phyloP scores from a whole-genome alignment of 2,888 invertebrate species.

The Amblyteles armatorius region DNA sequence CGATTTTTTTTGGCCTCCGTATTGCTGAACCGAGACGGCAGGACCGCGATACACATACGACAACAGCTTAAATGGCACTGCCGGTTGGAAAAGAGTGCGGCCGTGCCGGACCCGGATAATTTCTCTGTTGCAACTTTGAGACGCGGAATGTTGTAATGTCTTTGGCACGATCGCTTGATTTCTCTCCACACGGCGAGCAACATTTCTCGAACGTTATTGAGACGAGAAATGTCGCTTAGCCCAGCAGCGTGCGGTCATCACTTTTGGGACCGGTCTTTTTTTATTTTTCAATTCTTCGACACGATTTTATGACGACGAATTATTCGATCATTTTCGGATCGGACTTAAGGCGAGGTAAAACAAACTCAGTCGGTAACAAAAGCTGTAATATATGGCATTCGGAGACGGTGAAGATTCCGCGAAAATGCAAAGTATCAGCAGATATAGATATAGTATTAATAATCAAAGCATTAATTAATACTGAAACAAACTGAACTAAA shows the following conservation, averaged over 20 bases:
- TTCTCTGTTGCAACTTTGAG: not conserved
- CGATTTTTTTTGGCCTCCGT: not conserved
- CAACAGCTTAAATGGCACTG: slow-evolving; percentile 11
- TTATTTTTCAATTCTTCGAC: not conserved
- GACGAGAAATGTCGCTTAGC: not conserved
- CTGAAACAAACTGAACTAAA: too few species aligned
- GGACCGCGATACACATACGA: not conserved
- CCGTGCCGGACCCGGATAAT: not conserved
- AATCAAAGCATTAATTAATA: too few species aligned
- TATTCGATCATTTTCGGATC: not conserved
- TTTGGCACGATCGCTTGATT: slow-evolving; percentile 22
- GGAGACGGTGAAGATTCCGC: too few species aligned
- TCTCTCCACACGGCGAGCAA: slow-evolving; percentile 8
- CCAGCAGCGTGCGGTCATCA: not conserved
- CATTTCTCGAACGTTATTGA: slow-evolving; percentile 10
- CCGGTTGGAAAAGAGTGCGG: not conserved
- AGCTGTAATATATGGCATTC: too few species aligned
- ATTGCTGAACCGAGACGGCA: too few species aligned
- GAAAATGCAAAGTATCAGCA: too few species aligned
- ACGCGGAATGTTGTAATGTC: slow-evolving; percentile 13
- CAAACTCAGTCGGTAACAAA: too few species aligned
- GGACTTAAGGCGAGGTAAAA: too few species aligned
- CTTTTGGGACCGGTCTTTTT: not conserved
- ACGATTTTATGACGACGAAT: not conserved
- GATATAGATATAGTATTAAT: too few species aligned